Evolutionary conservation across 2,888 invertebrate genomes (phyloP), one percentile per base, ranked within the genome.

Genomic region (Cheilosia variabilis): DNA sequence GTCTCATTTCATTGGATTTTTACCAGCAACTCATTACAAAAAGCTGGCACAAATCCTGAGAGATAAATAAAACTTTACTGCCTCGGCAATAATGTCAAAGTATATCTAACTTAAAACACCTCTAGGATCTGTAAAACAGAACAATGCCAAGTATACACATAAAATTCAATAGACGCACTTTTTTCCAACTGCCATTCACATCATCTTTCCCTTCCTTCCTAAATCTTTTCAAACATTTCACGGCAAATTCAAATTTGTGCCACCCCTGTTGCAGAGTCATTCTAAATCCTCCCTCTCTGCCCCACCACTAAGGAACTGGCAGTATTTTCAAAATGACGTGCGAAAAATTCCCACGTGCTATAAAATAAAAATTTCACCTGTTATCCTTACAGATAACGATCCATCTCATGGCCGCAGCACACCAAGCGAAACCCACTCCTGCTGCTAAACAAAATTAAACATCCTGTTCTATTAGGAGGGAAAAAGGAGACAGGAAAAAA

Each of bases 381-480:
- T 90, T 91, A 91, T 91, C 89, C 89, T 91, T 88, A 90, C 88
- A 90, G 91, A 91, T 91, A 91, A 91, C 91, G 91, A 91, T 91
- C 91, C 89, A 91, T 91, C 91, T 91, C 90, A 89, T 88, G 87
- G 89, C 88, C 88, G 83, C 87, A 86, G 88, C 13, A 41, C 41
- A 41, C 37, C 31, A 31, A 31, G 31, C 2, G 31, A 31, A 31
- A 31, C 31, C 41, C 31, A 37, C 69, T 34, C 27, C 50, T 47
- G 3, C 37, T 45, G 43, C 50, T 47, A 63, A 63, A 57, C 43
- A 63, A 84, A 79, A 84, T 65, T 75, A 60, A 69, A 58, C 75
- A 62, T 45, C 78, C 34, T 63, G 60, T 66, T 24, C 66, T 45
- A n/a, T 15, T 24, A 57, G 34, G 37, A 57, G 7, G 13, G 31